Conservation (phyloP, 2,888 invertebrate species). For the Tipula unca region DNA sequence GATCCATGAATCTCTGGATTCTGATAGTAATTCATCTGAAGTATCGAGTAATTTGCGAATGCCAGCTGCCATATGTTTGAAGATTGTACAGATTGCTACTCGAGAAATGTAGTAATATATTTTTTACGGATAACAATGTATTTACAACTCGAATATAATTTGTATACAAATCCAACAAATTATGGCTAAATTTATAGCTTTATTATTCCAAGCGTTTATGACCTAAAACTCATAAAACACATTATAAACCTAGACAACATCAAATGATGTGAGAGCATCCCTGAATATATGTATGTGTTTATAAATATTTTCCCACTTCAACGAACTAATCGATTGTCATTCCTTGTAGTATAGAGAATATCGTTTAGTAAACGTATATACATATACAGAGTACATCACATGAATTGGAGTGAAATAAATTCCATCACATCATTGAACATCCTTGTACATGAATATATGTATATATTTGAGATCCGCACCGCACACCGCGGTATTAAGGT, state of each 20-base stretch:
- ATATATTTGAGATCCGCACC: neutral
- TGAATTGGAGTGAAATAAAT: slow-evolving; percentile 14
- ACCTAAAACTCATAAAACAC: neutral
- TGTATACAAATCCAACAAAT: no score
- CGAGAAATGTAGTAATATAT: no score
- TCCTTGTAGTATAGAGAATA: neutral
- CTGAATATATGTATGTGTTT: no score
- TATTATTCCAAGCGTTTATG: neutral
- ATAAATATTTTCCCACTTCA: neutral
- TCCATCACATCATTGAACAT: neutral
- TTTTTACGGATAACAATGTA: no score
- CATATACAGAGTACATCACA: neutral
- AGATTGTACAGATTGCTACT: no score
- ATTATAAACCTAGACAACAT: slow-evolving; percentile 2
- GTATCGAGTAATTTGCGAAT: no score
- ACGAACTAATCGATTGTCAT: neutral
- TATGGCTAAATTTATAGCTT: neutral
- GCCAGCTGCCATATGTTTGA: no score
- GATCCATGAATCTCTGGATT: no score
- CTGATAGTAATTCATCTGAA: no score
- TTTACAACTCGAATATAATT: no score
- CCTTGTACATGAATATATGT: neutral
- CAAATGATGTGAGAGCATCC: neutral
- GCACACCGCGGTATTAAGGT: neutral
- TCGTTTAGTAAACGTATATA: neutral